Evolutionary conservation across 2,888 invertebrate species (phyloP).

Genomic region (Ophioninae sp.): DNA sequence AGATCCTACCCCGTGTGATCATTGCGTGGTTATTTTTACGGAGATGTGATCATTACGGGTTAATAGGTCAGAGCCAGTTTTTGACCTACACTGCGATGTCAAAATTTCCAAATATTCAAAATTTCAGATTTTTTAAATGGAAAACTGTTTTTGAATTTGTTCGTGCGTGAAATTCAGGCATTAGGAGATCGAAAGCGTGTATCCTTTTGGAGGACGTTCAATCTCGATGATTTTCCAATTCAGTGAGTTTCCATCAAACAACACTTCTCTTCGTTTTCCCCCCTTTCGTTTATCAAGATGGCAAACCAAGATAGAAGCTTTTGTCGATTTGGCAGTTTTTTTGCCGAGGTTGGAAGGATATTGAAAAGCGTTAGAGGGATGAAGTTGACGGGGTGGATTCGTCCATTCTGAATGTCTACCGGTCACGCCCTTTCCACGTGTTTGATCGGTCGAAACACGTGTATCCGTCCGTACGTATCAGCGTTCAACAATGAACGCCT

Average conservation of each 20-base stretch:
- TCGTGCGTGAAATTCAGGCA: slow-evolving; percentile 10
- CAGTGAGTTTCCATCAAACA: slow-evolving; percentile 74
- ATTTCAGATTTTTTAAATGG: neutral
- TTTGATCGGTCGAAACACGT: neutral
- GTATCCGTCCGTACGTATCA: neutral
- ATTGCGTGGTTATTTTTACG: too few species aligned
- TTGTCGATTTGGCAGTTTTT: neutral
- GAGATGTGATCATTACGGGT: too few species aligned
- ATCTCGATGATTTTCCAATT: slow-evolving; percentile 70
- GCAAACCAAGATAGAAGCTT: slow-evolving; percentile 38
- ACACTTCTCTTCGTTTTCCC: slow-evolving; percentile 66
- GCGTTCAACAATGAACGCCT: slow-evolving; percentile 23
- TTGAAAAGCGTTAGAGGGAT: neutral
- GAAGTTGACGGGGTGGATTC: neutral
- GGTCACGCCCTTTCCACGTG: neutral
- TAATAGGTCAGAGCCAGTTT: too few species aligned
- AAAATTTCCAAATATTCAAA: neutral
- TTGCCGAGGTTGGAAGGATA: neutral
- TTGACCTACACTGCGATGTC: too few species aligned
- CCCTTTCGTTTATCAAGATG: slow-evolving; percentile 47
- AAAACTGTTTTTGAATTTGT: neutral
- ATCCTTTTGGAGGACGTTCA: slow-evolving; percentile 14
- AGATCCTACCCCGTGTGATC: too few species aligned
- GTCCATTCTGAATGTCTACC: too few species aligned
- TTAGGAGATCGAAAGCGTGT: too few species aligned